These are phyloP conservation scores for Melieria omissa DNA, from an alignment of 2,888 invertebrate species.

Conservation along the genomic window DNA sequence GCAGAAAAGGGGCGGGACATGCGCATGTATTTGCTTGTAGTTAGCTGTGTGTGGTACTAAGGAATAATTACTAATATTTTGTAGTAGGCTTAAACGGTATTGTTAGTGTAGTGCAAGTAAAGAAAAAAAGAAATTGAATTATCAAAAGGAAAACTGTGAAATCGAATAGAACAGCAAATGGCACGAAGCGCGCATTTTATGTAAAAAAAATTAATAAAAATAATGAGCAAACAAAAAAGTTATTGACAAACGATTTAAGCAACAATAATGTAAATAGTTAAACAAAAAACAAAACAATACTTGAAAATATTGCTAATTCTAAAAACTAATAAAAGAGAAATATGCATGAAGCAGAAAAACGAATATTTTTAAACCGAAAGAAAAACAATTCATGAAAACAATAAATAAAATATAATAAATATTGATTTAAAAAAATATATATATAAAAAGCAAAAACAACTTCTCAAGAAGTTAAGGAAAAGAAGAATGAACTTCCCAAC, in stretches of 20 bases:
- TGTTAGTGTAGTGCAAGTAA: slow-evolving; percentile 3
- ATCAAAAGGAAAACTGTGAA: neutral
- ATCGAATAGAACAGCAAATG: neutral
- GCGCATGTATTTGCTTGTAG: neutral
- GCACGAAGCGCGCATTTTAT: neutral
- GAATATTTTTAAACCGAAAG: neutral
- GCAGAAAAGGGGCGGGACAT: too few species aligned
- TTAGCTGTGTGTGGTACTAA: slow-evolving; percentile 1
- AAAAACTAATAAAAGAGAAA: neutral
- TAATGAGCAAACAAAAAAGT: neutral
- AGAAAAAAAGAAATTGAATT: neutral
- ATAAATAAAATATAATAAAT: neutral
- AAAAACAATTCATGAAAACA: neutral
- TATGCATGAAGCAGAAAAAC: neutral
- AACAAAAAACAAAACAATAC: neutral
- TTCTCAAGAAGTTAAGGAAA: too few species aligned
- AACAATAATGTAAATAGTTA: slow-evolving; percentile 5
- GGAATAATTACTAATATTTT: neutral
- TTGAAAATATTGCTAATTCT: too few species aligned
- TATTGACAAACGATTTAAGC: neutral
- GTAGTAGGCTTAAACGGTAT: neutral
- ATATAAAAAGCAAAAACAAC: neutral
- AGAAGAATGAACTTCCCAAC: too few species aligned
- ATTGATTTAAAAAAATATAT: neutral
- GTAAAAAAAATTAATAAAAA: neutral